Conservation (phyloP, 2,888 invertebrate species). For the Subacronicta megacephala region DNA sequence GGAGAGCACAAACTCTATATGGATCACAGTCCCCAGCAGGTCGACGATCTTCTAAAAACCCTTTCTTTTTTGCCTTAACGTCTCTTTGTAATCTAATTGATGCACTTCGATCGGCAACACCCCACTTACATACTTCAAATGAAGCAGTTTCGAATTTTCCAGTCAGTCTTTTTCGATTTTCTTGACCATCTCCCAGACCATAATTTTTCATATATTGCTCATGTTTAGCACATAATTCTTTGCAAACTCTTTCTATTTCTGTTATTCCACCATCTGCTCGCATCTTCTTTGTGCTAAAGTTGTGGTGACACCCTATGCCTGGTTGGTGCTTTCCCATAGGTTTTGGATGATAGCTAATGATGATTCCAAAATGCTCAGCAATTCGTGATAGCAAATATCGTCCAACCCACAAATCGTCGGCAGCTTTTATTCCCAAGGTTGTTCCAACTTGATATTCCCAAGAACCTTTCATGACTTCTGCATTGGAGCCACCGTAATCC, state of each 20-base stretch:
- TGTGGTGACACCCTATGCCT: conserved; percentile 96
- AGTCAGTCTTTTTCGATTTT: conserved; percentile 97
- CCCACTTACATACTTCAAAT: conserved; percentile 96
- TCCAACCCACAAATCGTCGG: conserved; percentile 96
- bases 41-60: conserved; percentile 98
- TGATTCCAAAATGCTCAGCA: conserved; percentile 95
- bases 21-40: conserved; percentile 98
- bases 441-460: conserved; percentile 98
- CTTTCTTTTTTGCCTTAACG: conserved; percentile 95
- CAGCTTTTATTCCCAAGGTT: conserved; percentile 94
- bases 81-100: conserved; percentile 98
- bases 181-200: conserved; percentile 96
- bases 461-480: conserved; percentile 99
- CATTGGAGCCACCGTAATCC: conserved; percentile 97
- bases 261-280: conserved; percentile 92
- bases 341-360: conserved; percentile 92
- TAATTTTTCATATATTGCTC: conserved; percentile 96
- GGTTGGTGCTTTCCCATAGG: conserved; percentile 95
- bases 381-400: conserved; percentile 95
- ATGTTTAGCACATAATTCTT: conserved; percentile 86
- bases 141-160: conserved; percentile 98
- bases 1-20: conserved; percentile 90
- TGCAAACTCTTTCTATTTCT: conserved; percentile 97
- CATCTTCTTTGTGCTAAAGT: conserved; percentile 96
- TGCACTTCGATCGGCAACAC: conserved; percentile 96